Evolutionary conservation across 2,888 invertebrate genomes (phyloP).

Genomic region (Dryomyza anilis): DNA sequence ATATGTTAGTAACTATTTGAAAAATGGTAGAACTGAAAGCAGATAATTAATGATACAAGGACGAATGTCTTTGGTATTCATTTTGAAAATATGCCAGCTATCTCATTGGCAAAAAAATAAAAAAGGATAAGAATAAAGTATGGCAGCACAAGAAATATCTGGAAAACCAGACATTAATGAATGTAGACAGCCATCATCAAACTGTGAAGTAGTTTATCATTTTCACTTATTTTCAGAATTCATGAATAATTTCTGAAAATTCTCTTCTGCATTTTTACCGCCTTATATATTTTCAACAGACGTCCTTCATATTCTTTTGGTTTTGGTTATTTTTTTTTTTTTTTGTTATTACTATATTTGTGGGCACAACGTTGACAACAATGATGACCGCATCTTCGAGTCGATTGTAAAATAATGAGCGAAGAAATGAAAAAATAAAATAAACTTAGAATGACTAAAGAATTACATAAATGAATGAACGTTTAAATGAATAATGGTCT

Average conservation of each 20-base stretch:
- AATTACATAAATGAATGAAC: not conserved
- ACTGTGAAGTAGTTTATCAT: conserved; percentile 1
- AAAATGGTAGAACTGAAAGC: too few species aligned
- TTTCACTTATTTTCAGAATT: not conserved
- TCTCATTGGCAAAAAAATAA: not conserved
- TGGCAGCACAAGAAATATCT: not conserved
- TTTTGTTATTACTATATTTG: not conserved
- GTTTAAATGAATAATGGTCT: not conserved
- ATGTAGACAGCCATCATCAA: not conserved
- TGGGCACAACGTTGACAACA: conserved; percentile 7
- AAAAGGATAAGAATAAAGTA: not conserved
- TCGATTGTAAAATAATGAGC: not conserved
- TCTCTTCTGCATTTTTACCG: not conserved
- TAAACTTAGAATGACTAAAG: not conserved
- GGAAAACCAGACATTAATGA: not conserved
- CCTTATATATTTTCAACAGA: not conserved
- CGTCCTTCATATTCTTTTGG: not conserved
- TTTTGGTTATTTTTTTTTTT: not conserved
- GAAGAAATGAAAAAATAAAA: not conserved
- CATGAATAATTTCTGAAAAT: not conserved
- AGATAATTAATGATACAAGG: too few species aligned
- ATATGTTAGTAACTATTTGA: too few species aligned
- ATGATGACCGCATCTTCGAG: conserved; percentile 15
- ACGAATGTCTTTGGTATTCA: not conserved
- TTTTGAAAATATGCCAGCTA: not conserved